Percentiles rank a stretch among this genome's conserved stretches.
Conservation (phyloP, 2,888 invertebrate genomes). For the Drosophila suboccidentalis region DNA sequence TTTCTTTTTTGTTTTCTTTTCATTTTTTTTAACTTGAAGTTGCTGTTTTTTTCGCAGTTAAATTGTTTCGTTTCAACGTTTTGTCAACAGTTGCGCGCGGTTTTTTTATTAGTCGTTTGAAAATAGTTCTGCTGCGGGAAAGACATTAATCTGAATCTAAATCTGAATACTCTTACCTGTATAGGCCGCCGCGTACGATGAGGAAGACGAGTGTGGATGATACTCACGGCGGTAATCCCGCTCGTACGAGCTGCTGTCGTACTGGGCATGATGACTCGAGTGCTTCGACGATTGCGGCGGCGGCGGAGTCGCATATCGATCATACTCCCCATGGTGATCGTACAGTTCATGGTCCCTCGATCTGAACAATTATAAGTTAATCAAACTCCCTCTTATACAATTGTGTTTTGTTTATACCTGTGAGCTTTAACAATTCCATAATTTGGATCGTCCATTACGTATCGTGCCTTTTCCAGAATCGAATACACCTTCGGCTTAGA, state of each 20-base stretch:
- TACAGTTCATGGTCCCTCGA: constrained; percentile 84
- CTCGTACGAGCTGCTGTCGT: constrained; percentile 84
- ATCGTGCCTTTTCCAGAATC: constrained; percentile 92
- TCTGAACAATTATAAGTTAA: constrained; percentile 46
- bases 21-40: constrained; percentile 30
- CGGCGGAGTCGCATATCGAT: constrained; percentile 83
- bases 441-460: constrained; percentile 91
- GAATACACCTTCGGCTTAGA: constrained; percentile 93
- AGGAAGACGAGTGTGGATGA: constrained; percentile 84
- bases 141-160: constrained; percentile 52
- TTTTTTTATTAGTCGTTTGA: constrained; percentile 54
- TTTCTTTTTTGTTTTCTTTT: not conserved
- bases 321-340: constrained; percentile 84
- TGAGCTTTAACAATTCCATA: constrained; percentile 87
- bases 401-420: constrained; percentile 62
- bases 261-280: constrained; percentile 83
- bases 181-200: constrained; percentile 81
- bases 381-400: not conserved
- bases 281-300: constrained; percentile 83
- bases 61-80: constrained; percentile 38
- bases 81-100: constrained; percentile 54
- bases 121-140: constrained; percentile 63
- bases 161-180: constrained; percentile 78
- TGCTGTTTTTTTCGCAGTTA: constrained; percentile 42
- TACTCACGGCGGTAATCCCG: constrained; percentile 84